Evolutionary conservation across 2,888 invertebrate genomes (phyloP), one percentile per base, ranked within the genome.

Genomic region (Acanthosepion esculentum): DNA sequence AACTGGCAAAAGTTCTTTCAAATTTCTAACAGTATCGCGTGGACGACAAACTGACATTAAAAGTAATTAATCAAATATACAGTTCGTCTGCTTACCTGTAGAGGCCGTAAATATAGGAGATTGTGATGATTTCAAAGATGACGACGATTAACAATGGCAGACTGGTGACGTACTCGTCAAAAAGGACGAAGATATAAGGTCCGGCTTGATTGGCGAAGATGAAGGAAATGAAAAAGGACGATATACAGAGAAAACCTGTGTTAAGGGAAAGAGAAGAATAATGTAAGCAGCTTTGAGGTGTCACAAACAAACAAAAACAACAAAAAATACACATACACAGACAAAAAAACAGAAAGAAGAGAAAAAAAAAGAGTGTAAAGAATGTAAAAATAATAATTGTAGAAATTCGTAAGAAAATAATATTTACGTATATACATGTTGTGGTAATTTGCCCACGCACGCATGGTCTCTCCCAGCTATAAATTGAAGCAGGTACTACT

Each of bases 161-260:
- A 94, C 95, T 96, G 23, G 95, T 96, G 41, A 95, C 95, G 95
- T 95, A 96, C 33, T 96, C 95, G 59, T 96, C 96, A 94, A 96
- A 96, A 94, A 96, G 94, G 55, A 95, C 95, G 94, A 96, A 96
- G 26, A 96, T 95, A 94, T 96, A 96, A 18, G 95, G 95, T 12
- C 96, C 96, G 20, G 96, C 95, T 93, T 95, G 95, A 93, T 95
- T 96, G 64, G 95, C 95, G 91, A 96, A 96, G 91, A 95, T 95
- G 55, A 96, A 94, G 0, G 96, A 95, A 91, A 96, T 41, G 1
- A 96, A 41, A 78, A 95, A 95, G 48, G 96, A 96, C 4, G 94
- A 93, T 0, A 95, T 91, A 94, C 96, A 96, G 8, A 96, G 93
- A 18, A 95, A 26, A 48, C 94, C 95, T 95, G 95, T 59, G 94